These are phyloP conservation scores for Tanytarsus gracilentus DNA, from an alignment of 2,888 invertebrate species.

Conservation along the genomic window DNA sequence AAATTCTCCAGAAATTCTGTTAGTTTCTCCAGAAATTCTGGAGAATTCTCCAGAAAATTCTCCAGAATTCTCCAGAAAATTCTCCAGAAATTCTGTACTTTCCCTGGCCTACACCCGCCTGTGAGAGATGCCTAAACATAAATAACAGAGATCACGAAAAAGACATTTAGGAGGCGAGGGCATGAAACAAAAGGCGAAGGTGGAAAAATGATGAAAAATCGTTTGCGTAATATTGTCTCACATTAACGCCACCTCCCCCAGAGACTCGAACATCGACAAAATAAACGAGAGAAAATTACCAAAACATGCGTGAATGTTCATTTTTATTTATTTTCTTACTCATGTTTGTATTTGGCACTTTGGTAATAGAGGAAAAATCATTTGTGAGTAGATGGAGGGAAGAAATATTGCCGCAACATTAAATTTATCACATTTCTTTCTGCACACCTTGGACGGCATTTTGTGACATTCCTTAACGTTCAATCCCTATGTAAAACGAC, in stretches of 20 bases:
- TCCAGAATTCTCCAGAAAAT: too few species aligned
- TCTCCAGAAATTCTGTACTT: too few species aligned
- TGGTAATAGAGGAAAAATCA: background rate
- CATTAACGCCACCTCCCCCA: constrained; percentile 26
- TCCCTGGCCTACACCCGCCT: too few species aligned
- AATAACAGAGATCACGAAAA: background rate
- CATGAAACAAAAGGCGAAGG: background rate
- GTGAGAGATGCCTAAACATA: background rate
- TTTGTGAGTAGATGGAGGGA: background rate
- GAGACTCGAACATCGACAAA: background rate
- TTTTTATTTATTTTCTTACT: constrained; percentile 3
- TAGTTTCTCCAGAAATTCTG: too few species aligned
- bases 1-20: too few species aligned
- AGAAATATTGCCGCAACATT: constrained; percentile 16
- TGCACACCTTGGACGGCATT: background rate
- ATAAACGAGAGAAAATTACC: constrained; percentile 2
- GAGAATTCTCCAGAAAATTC: too few species aligned
- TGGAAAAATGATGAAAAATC: constrained; percentile 15
- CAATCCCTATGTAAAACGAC: background rate
- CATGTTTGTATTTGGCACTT: background rate
- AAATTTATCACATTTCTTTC: constrained; percentile 7
- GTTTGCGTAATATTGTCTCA: constrained; percentile 17
- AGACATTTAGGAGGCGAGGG: background rate
- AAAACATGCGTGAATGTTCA: constrained; percentile 13
- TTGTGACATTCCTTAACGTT: background rate